These are phyloP conservation scores for Rhopilema esculentum DNA, from an alignment of 30 jellyfish, hydroid and myxozoan genomes.

Conservation along the genomic window DNA sequence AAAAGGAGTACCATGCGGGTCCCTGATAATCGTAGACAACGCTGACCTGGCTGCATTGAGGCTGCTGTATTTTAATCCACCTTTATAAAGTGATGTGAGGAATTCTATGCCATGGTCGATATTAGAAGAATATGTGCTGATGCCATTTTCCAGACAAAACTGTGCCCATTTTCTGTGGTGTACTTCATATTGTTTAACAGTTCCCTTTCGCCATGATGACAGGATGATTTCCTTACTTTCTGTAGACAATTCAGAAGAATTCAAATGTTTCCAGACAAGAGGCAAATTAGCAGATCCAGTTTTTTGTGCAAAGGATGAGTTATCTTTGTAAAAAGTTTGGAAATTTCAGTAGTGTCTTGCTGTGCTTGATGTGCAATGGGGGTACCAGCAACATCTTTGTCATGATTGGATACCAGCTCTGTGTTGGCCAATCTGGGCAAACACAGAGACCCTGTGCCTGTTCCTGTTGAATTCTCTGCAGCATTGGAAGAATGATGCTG, in stretches of 20 bases:
- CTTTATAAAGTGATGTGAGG: slow-evolving; percentile 2
- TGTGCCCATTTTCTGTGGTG: slow-evolving; percentile 11
- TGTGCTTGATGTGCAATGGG: not conserved
- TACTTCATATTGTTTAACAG: not conserved
- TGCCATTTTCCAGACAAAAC: slow-evolving; percentile 17
- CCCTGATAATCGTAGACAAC: not conserved
- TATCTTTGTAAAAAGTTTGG: not conserved
- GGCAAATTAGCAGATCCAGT: not conserved
- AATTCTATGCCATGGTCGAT: slow-evolving; percentile 25
- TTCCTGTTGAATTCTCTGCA: not conserved
- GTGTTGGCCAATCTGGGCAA: slow-evolving; percentile 14
- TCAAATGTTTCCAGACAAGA: too few relatives aligned
- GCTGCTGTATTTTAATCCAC: slow-evolving; percentile 6
- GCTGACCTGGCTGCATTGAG: slow-evolving; percentile 21
- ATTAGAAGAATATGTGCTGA: slow-evolving; percentile 11
- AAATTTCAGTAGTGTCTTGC: slow-evolving; percentile 1
- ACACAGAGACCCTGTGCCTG: slow-evolving; percentile 14
- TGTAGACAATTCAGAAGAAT: too few relatives aligned
- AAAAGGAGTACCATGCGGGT: not conserved
- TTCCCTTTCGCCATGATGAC: too few relatives aligned
- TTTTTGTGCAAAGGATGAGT: slow-evolving; percentile 2
- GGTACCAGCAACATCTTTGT: slow-evolving; percentile 1
- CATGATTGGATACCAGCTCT: not conserved
- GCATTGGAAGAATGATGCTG: not conserved
- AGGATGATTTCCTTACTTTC: too few relatives aligned